These are phyloP conservation scores for Drosophila kambysellisi DNA, from an alignment of 2,888 invertebrate genomes.

Conservation along the genomic window DNA sequence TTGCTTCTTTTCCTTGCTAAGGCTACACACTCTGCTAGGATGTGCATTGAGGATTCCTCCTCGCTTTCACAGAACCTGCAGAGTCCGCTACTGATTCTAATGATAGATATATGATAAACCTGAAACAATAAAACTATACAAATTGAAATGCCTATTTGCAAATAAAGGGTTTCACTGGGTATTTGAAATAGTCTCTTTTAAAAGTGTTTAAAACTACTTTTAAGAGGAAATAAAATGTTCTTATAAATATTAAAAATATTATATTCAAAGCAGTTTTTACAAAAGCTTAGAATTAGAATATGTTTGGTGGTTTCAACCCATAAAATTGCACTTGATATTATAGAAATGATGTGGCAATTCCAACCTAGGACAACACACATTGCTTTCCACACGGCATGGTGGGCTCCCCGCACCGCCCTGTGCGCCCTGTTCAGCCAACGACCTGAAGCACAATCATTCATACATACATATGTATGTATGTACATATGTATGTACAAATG, in stretches of 20 bases:
- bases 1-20: too few relatives aligned
- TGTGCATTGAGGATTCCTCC: too few relatives aligned
- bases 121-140: not conserved
- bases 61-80: too few relatives aligned
- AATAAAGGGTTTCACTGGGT: not conserved
- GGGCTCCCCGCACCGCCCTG: not conserved
- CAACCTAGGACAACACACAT: conserved; percentile 51
- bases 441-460: conserved; percentile 1
- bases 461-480: conserved; percentile 11
- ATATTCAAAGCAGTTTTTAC: not conserved
- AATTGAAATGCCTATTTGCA: not conserved
- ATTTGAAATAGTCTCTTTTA: not conserved
- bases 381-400: conserved; percentile 23
- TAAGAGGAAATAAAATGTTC: not conserved
- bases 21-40: too few relatives aligned
- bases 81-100: too few relatives aligned
- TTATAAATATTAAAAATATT: not conserved
- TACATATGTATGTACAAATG: conserved; percentile 32
- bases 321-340: conserved; percentile 30
- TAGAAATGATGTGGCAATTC: conserved; percentile 33
- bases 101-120: too few relatives aligned
- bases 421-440: conserved; percentile 1
- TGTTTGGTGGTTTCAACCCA: not conserved
- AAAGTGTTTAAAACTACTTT: not conserved
- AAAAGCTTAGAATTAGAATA: not conserved